A percentile compares a stretch with the other conserved stretches of the same genome.
Evolutionary conservation across 2,888 invertebrate species (phyloP).

Genomic region (Caenorhabditis afra): DNA sequence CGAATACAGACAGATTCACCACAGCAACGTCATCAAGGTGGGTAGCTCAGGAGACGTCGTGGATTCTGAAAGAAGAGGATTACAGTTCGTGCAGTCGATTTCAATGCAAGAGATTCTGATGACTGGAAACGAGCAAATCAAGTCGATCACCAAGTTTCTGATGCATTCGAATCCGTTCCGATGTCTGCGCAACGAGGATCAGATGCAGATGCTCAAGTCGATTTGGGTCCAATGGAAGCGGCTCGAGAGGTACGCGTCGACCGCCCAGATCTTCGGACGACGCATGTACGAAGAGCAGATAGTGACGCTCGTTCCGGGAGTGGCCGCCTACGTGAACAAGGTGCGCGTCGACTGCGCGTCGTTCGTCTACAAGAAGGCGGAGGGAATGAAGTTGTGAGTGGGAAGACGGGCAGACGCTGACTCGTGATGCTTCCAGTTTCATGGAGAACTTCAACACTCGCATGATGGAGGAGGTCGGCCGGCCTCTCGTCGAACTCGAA

Average conservation of each 20-base stretch:
- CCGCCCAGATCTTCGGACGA: constrained; percentile 57
- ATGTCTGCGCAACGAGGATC: constrained; percentile 31
- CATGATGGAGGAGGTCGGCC: constrained; percentile 60
- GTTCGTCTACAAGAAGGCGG: constrained; percentile 47
- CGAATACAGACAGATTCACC: constrained; percentile 42
- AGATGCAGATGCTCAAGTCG: constrained; percentile 60
- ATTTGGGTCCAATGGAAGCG: constrained; percentile 63
- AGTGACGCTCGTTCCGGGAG: constrained; percentile 43
- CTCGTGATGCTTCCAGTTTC: constrained; percentile 20
- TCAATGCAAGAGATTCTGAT: constrained; percentile 38
- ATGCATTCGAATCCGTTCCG: constrained; percentile 57
- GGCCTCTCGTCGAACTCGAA: constrained; percentile 54
- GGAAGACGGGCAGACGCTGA: constrained; percentile 5
- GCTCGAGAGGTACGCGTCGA: constrained; percentile 50
- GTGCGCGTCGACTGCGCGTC: constrained; percentile 28
- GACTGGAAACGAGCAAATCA: constrained; percentile 51
- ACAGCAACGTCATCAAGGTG: constrained; percentile 44
- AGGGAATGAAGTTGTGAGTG: constrained; percentile 49
- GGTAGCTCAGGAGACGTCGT: no score
- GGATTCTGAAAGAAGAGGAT: not conserved
- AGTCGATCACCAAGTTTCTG: constrained; percentile 59
- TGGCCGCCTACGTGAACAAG: constrained; percentile 33
- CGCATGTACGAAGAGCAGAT: constrained; percentile 52
- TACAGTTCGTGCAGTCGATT: constrained; percentile 50
- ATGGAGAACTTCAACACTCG: constrained; percentile 52